Evolutionary conservation across 2,797 vertebrate species (phyloP), one percentile per base, ranked within the genome.

Genomic region (Artibeus jamaicensis): DNA sequence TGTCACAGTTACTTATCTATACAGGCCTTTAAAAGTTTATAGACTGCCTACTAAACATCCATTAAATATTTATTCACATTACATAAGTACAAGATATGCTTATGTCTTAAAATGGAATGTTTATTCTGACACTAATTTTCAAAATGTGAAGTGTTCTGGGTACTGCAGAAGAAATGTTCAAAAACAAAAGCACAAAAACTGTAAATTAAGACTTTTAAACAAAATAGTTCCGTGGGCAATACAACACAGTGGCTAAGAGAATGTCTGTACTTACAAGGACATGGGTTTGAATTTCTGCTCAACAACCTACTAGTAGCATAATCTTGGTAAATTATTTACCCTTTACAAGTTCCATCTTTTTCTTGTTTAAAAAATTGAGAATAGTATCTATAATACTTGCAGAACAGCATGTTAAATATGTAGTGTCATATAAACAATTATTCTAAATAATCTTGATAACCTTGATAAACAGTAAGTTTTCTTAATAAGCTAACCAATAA

Each of bases 391-490:
- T 62, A 82, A 85, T 9, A 21, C 9, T 93, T 37, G 42, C 29
- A 90, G 85, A 94, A 87, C 44, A 62, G 9, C 62, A 59, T 57
- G 22, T 57, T 26, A 29, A 70, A 24, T 55, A 65, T 29, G 87
- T 2, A 34, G 29, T 39, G 21, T 42, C 37, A 91, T 26, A 88
- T 11, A 76, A 94, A 6, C 42, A 88, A 89, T 70, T 79, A 24
- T 77, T 95, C 32, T 93, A 84, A 76, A 73, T 70, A 62, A 91
- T 85, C 29, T 76, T 78, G 11, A 90, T 81, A 96, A 81, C 21
- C n/a, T 55, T 48, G 26, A 81, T 39, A 83, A 44, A 91, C 6
- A 88, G 71, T 44, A 92, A 73, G 39, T 73, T 59, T 22, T 9
- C 70, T 92, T 86, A 96, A 94, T 86, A 93, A 87, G 16, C 46